phyloP scores from a whole-genome alignment of 1,140 invertebrate genomes.

The Neodiprion fabricii region DNA sequence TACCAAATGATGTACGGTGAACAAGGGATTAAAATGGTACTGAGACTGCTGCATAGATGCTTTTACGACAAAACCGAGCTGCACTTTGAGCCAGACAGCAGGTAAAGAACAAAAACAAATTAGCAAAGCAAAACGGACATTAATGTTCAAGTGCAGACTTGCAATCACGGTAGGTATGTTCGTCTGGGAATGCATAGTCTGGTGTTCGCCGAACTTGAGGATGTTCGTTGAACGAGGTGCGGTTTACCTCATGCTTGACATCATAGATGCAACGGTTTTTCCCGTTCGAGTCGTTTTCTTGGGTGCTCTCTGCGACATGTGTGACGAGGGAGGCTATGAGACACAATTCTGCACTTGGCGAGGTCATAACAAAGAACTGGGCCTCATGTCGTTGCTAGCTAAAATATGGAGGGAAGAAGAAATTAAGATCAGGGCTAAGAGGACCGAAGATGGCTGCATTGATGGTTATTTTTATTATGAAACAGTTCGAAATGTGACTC shows the following conservation, averaged over 20 bases:
- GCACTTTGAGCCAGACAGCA: constrained; percentile 44
- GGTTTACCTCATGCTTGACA: constrained; percentile 37
- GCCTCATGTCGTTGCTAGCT: constrained; percentile 41
- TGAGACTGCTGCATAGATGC: constrained; percentile 35
- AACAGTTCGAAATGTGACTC: not conserved
- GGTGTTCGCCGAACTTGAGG: constrained; percentile 26
- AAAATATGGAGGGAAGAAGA: constrained; percentile 49
- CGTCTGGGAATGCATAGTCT: constrained; percentile 42
- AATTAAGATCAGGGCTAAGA: constrained; percentile 33
- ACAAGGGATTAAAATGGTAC: constrained; percentile 27
- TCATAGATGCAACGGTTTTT: constrained; percentile 33
- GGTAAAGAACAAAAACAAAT: constrained; percentile 33
- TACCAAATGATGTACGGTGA: constrained; percentile 27
- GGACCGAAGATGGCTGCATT: constrained; percentile 31
- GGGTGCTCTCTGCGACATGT: constrained; percentile 40
- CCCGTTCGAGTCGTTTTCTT: constrained; percentile 40
- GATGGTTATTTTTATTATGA: constrained; percentile 25
- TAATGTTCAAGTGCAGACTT: constrained; percentile 32
- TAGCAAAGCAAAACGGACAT: not conserved
- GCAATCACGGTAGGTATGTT: constrained; percentile 40
- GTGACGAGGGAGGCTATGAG: constrained; percentile 29
- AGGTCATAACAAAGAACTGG: constrained; percentile 36
- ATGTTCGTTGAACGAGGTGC: constrained; percentile 34
- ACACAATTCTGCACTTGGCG: constrained; percentile 47
- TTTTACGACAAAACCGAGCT: constrained; percentile 25